Evolutionary conservation across 1,140 invertebrate genomes (phyloP), one percentile per base, ranked within the genome.

Genomic region (Panulirus ornatus): DNA sequence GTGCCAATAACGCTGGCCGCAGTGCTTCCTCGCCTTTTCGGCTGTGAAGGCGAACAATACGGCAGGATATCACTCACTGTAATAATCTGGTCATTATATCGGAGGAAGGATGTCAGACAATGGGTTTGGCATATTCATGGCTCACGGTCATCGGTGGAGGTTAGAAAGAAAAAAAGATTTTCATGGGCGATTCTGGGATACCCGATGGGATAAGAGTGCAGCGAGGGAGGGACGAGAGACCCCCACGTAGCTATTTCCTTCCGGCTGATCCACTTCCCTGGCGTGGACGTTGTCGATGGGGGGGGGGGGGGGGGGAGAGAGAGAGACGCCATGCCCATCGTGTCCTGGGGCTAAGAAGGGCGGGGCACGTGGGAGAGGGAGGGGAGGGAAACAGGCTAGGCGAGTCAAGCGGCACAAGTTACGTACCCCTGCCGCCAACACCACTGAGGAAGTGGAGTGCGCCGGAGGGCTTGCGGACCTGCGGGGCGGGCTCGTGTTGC

Each of bases 231-330:
- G n/a, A 16, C 47, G 42, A 42, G 76, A 79, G 8, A 22, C n/a
- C 42, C 36, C 73, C 38, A 14, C 42, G 51, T 5, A 42, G 54
- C 51, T 16, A 27, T 66, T 83, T 83, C 81, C 81, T 83, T 83
- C 81, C 81, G 54, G 81, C 58, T 36, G n/a, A 14, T 30, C 81
- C 47, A 38, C 51, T 40, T 63, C 54, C 36, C 58, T 34, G 8
- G 11, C 81, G 34, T 1, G 47, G 34, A 34, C 79, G 27, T n/a
- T 11, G 5, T 51, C 30, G 42, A 0, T 3, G 76, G 1, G 9
- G 42, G 76, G 42, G 38, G 81, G 30, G 36, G 14, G 40, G 51
- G 27, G 42, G n/a, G 75, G 75, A 47, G 75, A 71, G 70, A 34
- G 70, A 34, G 16, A 27, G 70, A 22, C n/a, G n/a, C n/a, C n/a